Percentiles rank a stretch among this genome's conserved stretches.
These are phyloP conservation scores for Prionchulus punctatus DNA, from an alignment of 2,888 invertebrate genomes.

Conservation along the genomic window DNA sequence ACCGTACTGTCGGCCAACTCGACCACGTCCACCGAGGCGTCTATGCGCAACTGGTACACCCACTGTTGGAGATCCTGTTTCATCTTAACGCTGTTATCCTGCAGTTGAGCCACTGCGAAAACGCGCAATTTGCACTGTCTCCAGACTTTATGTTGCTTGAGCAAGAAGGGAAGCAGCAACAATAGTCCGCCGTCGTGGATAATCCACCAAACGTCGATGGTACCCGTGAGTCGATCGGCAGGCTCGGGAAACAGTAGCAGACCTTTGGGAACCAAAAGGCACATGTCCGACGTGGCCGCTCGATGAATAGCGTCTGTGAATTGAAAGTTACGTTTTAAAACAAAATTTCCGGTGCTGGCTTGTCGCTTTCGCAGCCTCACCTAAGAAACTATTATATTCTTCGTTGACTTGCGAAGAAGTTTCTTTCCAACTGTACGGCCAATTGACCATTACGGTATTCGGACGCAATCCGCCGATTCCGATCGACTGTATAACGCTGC, in stretches of 20 bases:
- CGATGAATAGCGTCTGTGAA: conserved; percentile 38
- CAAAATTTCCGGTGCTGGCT: neutral
- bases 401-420: neutral
- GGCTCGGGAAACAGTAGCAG: conserved; percentile 89
- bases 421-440: conserved; percentile 81
- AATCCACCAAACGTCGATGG: conserved; percentile 99
- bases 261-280: conserved; percentile 88
- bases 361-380: too few species aligned
- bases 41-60: conserved; percentile 69
- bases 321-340: neutral
- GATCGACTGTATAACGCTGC: conserved; percentile 52
- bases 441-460: conserved; percentile 91
- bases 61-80: conserved; percentile 94
- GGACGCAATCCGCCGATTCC: conserved; percentile 95
- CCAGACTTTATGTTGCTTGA: conserved; percentile 59
- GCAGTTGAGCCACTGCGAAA: conserved; percentile 96
- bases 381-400: conserved; percentile 9
- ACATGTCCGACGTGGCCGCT: conserved; percentile 78
- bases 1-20: conserved; percentile 84
- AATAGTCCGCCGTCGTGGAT: conserved; percentile 82
- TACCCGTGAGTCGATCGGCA: conserved; percentile 65
- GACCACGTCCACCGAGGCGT: conserved; percentile 56
- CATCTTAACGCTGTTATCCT: conserved; percentile 98
- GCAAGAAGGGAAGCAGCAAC: conserved; percentile 55
- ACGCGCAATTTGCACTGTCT: conserved; percentile 91